Conservation (phyloP, 2,888 invertebrate species). For the Leptodirus hochenwartii region DNA sequence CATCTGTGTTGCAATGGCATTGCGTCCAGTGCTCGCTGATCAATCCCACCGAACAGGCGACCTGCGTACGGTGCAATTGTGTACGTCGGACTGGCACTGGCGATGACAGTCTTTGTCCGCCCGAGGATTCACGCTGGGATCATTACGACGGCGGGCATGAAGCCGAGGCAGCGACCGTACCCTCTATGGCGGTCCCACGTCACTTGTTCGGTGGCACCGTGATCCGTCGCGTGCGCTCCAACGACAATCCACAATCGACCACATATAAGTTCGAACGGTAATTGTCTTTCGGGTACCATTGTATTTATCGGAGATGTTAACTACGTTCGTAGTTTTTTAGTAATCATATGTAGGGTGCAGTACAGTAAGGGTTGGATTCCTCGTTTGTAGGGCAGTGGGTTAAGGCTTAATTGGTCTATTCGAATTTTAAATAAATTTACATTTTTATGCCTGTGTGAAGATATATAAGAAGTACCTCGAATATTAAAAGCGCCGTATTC, state of each 20-base stretch:
- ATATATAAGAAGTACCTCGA: no score
- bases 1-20: conserved; percentile 87
- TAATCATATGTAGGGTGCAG: conserved; percentile 6
- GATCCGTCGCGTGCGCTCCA: conserved; percentile 20
- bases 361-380: no score
- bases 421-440: no score
- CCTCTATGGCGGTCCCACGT: neutral
- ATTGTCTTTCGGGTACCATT: no score
- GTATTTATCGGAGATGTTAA: no score
- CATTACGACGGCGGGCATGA: conserved; percentile 12
- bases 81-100: conserved; percentile 29
- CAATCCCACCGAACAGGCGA: conserved; percentile 70
- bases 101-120: conserved; percentile 4
- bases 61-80: conserved; percentile 69
- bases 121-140: neutral
- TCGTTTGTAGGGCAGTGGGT: no score
- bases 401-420: no score
- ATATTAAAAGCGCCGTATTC: no score
- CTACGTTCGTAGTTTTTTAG: conserved; percentile 5
- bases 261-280: no score
- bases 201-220: conserved; percentile 21
- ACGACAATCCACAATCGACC: conserved; percentile 9
- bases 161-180: conserved; percentile 13
- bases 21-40: conserved; percentile 76
- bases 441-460: no score